phyloP scores from a whole-genome alignment of 2,797 vertebrate genomes.

The Smutsia gigantea region DNA sequence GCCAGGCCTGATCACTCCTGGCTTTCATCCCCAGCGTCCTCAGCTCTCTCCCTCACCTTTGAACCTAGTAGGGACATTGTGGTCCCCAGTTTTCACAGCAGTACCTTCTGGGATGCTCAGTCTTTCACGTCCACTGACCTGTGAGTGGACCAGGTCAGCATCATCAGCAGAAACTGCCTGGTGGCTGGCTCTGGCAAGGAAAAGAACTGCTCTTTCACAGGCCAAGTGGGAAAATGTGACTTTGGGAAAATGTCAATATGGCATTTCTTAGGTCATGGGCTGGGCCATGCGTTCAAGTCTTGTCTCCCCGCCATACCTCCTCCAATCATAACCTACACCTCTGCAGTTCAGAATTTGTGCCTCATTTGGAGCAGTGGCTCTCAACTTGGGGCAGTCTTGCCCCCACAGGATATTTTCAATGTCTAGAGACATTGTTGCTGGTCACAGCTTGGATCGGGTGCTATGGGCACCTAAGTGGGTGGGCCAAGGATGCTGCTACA shows the following conservation, averaged over 20 bases:
- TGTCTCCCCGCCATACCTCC: not conserved
- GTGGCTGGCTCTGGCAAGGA: not conserved
- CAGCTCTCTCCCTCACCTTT: not conserved
- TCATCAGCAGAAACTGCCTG: not conserved
- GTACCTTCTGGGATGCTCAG: constrained; percentile 48
- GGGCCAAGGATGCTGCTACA: not conserved
- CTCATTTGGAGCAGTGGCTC: not conserved
- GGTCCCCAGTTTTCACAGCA: not conserved
- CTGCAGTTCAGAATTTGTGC: not conserved
- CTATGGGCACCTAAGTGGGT: not conserved
- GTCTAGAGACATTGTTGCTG: not conserved
- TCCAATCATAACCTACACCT: not conserved
- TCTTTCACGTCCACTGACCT: not conserved
- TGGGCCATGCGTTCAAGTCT: not conserved
- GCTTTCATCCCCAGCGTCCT: not conserved
- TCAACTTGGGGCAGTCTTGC: not conserved
- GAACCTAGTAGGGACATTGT: not conserved
- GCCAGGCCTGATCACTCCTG: not conserved
- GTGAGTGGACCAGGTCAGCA: not conserved
- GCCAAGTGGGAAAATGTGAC: not conserved
- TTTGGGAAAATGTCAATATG: constrained; percentile 44
- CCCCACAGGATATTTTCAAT: not conserved
- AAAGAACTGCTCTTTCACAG: not conserved
- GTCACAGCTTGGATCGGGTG: not conserved
- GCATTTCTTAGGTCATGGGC: not conserved